Evolutionary conservation across 1,140 invertebrate genomes (phyloP), one percentile per base, ranked within the genome.

Genomic region (Physella acuta): DNA sequence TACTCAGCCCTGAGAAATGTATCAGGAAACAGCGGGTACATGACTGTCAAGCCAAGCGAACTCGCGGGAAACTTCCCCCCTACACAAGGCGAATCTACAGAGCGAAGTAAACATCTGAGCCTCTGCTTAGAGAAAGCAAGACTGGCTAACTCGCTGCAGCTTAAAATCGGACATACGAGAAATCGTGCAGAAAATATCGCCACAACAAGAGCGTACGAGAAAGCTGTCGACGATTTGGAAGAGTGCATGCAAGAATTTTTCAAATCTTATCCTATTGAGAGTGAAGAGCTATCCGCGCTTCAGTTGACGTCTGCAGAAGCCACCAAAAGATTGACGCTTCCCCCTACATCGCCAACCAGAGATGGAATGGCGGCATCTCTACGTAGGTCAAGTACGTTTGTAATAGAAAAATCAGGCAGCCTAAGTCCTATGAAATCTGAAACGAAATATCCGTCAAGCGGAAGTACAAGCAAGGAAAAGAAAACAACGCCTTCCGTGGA

Each of bases 1-100:
- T 34, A 34, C n/a, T 58, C 56, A 58, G 59, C 36, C n/a, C 28
- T 28, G 8, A 5, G 33, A 52, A 64, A 64, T 33, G 44, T 26
- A 17, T 64, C 62, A 31, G 33, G 62, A 4, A 64, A 64, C 51
- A 64, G 62, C 34, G 62, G 62, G 2, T 52, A 64, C 33, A n/a
- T n/a, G n/a, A n/a, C n/a, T n/a, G n/a, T n/a, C n/a, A n/a, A n/a
- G n/a, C n/a, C n/a, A n/a, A n/a, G n/a, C n/a, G n/a, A n/a, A n/a
- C n/a, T n/a, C n/a, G n/a, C n/a, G n/a, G n/a, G n/a, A n/a, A n/a
- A n/a, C n/a, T n/a, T n/a, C n/a, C n/a, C n/a, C n/a, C n/a, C n/a
- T n/a, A n/a, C 30, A 34, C 1, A 17, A 17, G 30, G 17, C 20
- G 36, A 58, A 33, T 33, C 36, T 17, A 17, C 33, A 3, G 56